Evolutionary conservation across 2,888 invertebrate species (phyloP).

Genomic region (Phalangium opilio): DNA sequence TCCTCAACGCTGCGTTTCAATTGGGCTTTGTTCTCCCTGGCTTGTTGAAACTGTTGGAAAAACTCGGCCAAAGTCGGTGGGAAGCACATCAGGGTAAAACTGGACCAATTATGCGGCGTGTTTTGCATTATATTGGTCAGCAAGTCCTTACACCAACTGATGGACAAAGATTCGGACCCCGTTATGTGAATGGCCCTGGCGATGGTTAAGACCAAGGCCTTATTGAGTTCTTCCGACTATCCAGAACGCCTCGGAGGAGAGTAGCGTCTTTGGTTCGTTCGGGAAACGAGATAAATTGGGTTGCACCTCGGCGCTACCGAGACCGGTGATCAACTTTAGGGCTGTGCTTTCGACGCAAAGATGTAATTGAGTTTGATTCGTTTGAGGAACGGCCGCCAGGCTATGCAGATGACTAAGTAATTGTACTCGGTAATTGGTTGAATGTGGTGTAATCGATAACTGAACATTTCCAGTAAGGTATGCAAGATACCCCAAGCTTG

Average conservation of each 20-base stretch:
- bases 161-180: slow-evolving; percentile 43
- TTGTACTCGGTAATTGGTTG: slow-evolving; percentile 86
- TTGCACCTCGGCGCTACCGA: slow-evolving; percentile 89
- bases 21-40: slow-evolving; percentile 63
- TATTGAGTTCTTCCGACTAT: slow-evolving; percentile 84
- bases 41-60: slow-evolving; percentile 57
- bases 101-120: slow-evolving; percentile 90
- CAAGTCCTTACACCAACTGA: slow-evolving; percentile 78
- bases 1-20: slow-evolving; percentile 54
- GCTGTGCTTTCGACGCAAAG: slow-evolving; percentile 83
- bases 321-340: slow-evolving; percentile 63
- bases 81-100: slow-evolving; percentile 79
- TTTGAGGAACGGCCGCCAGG: slow-evolving; percentile 76
- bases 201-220: slow-evolving; percentile 63
- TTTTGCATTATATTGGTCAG: slow-evolving; percentile 77
- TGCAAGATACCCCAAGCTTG: slow-evolving; percentile 93
- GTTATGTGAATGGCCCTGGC: slow-evolving; percentile 89
- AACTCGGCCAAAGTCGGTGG: slow-evolving; percentile 78
- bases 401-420: slow-evolving; percentile 79
- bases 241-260: slow-evolving; percentile 87
- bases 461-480: slow-evolving; percentile 89
- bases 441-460: slow-evolving; percentile 87
- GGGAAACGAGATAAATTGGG: slow-evolving; percentile 78
- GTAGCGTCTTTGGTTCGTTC: slow-evolving; percentile 73
- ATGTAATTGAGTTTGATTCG: slow-evolving; percentile 87